Conservation (phyloP, 2,113 vertebrate genomes). For the Vulpes ferrilata region DNA sequence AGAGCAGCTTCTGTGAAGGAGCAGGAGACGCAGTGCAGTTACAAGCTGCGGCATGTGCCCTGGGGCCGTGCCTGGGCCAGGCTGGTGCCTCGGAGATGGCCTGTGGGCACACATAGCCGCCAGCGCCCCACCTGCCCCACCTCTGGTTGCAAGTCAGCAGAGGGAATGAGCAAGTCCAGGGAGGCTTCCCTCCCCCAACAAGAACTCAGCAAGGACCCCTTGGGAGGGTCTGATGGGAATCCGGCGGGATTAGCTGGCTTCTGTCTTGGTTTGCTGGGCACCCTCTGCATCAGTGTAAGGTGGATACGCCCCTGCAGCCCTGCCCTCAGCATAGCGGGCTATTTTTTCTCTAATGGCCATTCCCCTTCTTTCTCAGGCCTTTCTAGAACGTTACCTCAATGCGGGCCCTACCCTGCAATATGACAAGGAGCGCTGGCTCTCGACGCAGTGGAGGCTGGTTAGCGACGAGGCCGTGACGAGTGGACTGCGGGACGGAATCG, state of each 20-base stretch:
- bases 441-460: constrained; percentile 89
- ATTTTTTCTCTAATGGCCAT: not conserved
- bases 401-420: constrained; percentile 90
- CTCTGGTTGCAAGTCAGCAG: no score
- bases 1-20: accelerated
- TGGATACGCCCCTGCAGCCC: not conserved
- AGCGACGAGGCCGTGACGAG: constrained; percentile 90
- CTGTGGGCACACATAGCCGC: accelerated
- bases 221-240: not conserved
- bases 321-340: accelerated
- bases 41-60: accelerated
- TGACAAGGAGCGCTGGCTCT: constrained; percentile 88
- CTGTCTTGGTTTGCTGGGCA: not conserved
- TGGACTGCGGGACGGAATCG: constrained; percentile 85
- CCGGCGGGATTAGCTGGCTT: accelerated
- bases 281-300: accelerated
- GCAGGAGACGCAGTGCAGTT: no score
- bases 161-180: no score
- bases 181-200: no score
- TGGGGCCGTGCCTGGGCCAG: accelerated
- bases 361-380: constrained; percentile 85
- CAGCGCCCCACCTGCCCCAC: not conserved
- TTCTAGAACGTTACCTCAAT: constrained; percentile 90
- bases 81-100: not conserved
- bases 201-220: not conserved